Percentiles rank a stretch among this genome's conserved stretches.
phyloP scores from a whole-genome alignment of 2,888 invertebrate genomes.

The Drosophila melanosoma region DNA sequence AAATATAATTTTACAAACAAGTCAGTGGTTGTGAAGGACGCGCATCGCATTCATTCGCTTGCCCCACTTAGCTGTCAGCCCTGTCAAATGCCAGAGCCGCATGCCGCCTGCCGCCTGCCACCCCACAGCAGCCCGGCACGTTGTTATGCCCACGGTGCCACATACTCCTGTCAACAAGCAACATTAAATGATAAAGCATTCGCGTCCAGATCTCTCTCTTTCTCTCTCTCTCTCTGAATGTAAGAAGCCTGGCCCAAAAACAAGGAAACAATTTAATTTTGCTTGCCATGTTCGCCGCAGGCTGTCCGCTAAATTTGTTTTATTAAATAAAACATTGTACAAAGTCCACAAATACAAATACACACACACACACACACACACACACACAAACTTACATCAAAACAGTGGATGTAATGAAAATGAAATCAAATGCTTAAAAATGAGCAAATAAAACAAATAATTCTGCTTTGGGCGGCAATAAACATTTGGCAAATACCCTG shows the following conservation, averaged over 20 bases:
- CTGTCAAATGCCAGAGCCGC: conserved; percentile 61
- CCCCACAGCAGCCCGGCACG: not conserved
- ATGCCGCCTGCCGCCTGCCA: not conserved
- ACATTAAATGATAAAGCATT: conserved; percentile 73
- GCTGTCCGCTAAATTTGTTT: conserved; percentile 76
- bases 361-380: conserved; percentile 27
- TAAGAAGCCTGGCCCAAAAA: conserved; percentile 44
- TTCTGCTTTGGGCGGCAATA: not conserved
- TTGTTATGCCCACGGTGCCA: conserved; percentile 17
- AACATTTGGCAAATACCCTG: conserved; percentile 4
- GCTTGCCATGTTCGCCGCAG: conserved; percentile 77
- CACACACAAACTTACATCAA: conserved; percentile 27
- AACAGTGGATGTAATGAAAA: conserved; percentile 47
- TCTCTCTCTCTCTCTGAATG: not conserved
- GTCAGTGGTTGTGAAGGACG: conserved; percentile 22
- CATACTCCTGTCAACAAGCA: conserved; percentile 61
- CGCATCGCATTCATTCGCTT: conserved; percentile 6
- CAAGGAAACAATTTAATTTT: conserved; percentile 78
- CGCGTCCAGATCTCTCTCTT: conserved; percentile 61
- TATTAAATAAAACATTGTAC: conserved; percentile 78
- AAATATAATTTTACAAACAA: conserved; percentile 55
- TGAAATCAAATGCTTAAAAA: conserved; percentile 78
- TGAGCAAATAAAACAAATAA: conserved; percentile 61
- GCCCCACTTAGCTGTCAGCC: conserved; percentile 55
- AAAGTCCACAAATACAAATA: conserved; percentile 35